phyloP scores from a whole-genome alignment of 2,888 invertebrate genomes.

The Sinotaia quadrata region DNA sequence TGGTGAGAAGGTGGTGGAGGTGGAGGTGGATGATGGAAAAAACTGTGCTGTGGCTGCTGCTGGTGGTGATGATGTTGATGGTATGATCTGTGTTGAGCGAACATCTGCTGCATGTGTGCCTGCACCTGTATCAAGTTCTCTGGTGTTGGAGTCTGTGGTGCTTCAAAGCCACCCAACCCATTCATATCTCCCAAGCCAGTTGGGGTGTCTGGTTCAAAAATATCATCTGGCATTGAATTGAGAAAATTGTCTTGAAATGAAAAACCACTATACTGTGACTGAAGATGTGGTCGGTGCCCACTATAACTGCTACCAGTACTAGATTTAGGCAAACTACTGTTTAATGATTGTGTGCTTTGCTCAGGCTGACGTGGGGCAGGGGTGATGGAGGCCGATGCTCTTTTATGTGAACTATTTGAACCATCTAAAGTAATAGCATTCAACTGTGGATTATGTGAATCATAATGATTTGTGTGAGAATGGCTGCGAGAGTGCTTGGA shows the following conservation, averaged over 20 bases:
- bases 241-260: constrained; percentile 8
- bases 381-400: neutral
- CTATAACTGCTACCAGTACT: neutral
- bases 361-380: neutral
- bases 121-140: constrained; percentile 30
- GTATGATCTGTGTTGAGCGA: constrained; percentile 30
- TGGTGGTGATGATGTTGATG: constrained; percentile 14
- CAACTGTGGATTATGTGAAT: neutral
- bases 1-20: constrained; percentile 18
- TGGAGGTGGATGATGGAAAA: constrained; percentile 24
- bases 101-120: constrained; percentile 32
- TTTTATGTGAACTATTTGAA: neutral
- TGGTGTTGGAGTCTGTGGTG: constrained; percentile 4
- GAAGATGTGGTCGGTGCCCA: constrained; percentile 3
- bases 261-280: constrained; percentile 10
- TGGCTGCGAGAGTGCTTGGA: neutral
- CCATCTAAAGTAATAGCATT: too few relatives aligned
- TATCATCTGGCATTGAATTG: constrained; percentile 11
- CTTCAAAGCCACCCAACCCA: constrained; percentile 10
- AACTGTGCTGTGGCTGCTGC: constrained; percentile 26
- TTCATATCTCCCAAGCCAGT: constrained; percentile 2
- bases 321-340: neutral
- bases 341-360: neutral
- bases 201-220: constrained; percentile 1
- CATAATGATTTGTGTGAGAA: neutral